phyloP scores from a whole-genome alignment of 2,888 invertebrate genomes.

The Allygus modestus region DNA sequence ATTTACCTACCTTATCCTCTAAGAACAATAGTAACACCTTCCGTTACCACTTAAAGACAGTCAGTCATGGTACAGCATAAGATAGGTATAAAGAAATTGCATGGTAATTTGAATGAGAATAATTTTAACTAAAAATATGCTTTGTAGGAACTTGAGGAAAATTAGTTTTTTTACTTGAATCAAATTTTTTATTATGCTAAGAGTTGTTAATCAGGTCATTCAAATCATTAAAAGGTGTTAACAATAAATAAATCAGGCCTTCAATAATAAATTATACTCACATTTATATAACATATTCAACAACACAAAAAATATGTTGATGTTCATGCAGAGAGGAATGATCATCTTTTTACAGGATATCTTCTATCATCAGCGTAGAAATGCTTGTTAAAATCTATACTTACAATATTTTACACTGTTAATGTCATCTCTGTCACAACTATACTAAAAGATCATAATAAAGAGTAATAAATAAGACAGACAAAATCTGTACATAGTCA shows the following conservation, averaged over 20 bases:
- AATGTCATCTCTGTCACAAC: slow-evolving; percentile 51
- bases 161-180: not conserved
- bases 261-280: slow-evolving; percentile 4
- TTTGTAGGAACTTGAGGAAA: not conserved
- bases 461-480: slow-evolving; percentile 36
- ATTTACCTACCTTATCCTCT: not conserved
- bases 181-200: too few relatives aligned
- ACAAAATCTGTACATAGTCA: not conserved
- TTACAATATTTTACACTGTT: slow-evolving; percentile 48
- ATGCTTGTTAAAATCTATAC: slow-evolving; percentile 12
- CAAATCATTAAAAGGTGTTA: too few relatives aligned
- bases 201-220: too few relatives aligned
- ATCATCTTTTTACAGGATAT: not conserved
- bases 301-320: not conserved
- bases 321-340: slow-evolving; percentile 8
- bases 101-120: too few relatives aligned
- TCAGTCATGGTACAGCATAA: not conserved
- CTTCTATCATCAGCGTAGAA: not conserved
- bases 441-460: slow-evolving; percentile 14
- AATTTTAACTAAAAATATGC: too few relatives aligned
- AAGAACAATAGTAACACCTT: not conserved
- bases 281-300: not conserved
- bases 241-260: slow-evolving; percentile 31
- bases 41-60: not conserved
- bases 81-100: not conserved